Conservation (phyloP, 2,113 vertebrate species). For the Ammodytes marinus region DNA sequence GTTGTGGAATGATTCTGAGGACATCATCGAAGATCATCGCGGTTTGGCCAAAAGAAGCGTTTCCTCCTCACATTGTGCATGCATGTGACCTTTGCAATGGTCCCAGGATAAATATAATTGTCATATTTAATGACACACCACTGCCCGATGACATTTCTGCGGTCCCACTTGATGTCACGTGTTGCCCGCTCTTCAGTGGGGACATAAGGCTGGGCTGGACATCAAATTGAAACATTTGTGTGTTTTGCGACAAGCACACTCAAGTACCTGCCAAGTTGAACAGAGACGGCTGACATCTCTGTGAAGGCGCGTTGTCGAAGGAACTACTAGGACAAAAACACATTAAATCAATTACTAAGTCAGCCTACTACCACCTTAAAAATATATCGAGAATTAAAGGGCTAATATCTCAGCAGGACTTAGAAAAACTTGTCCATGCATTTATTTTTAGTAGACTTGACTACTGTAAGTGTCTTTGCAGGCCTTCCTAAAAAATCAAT, state of each 20-base stretch:
- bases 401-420: no score
- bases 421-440: no score
- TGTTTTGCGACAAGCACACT: background rate
- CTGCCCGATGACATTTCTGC: slow-evolving; percentile 19
- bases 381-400: no score
- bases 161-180: background rate
- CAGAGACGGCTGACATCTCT: background rate
- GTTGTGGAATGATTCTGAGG: background rate
- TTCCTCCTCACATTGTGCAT: background rate
- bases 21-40: background rate
- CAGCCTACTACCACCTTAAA: no score
- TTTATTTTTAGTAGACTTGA: no score
- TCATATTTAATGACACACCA: slow-evolving; percentile 43
- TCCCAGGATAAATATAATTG: slow-evolving; percentile 33
- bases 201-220: background rate
- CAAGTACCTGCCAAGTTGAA: background rate
- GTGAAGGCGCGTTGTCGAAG: slow-evolving; percentile 1
- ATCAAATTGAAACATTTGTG: background rate
- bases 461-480: no score
- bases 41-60: background rate
- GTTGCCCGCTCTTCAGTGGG: background rate
- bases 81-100: background rate
- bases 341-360: no score
- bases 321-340: no score
- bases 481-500: no score